phyloP scores from a whole-genome alignment of 2,797 vertebrate genomes.

The Falco novaeseelandiae region DNA sequence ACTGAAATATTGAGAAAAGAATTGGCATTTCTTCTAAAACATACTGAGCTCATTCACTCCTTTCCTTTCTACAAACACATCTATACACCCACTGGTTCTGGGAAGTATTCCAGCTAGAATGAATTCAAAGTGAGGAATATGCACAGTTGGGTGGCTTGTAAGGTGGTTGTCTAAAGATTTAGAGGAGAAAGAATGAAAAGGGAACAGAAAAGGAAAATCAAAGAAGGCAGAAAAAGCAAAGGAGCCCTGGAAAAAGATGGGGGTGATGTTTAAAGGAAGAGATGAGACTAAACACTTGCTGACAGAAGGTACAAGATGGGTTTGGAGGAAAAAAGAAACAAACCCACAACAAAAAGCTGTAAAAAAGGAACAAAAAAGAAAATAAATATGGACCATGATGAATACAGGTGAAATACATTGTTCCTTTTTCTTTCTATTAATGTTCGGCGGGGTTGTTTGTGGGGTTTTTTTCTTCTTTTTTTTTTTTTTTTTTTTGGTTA shows the following conservation, averaged over 20 bases:
- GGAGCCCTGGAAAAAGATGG: not conserved
- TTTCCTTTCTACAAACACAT: slow-evolving; percentile 42
- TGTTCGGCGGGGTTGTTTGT: rapidly evolving
- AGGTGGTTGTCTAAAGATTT: slow-evolving; percentile 26
- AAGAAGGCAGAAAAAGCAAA: not conserved
- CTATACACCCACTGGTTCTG: slow-evolving; percentile 57
- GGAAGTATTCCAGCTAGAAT: slow-evolving; percentile 55
- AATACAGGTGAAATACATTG: not conserved
- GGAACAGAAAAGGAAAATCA: slow-evolving; percentile 10
- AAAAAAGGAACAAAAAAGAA: not conserved
- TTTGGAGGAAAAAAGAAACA: not conserved
- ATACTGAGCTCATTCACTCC: slow-evolving; percentile 34
- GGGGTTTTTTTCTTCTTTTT: too few species aligned
- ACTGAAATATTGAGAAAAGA: slow-evolving; percentile 11
- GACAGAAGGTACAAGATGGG: not conserved
- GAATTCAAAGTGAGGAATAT: slow-evolving; percentile 35
- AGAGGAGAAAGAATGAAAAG: not conserved
- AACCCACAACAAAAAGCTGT: not conserved
- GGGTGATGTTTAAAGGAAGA: not conserved
- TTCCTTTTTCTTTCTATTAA: not conserved
- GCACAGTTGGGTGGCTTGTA: slow-evolving; percentile 42
- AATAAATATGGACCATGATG: not conserved
- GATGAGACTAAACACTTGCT: not conserved
- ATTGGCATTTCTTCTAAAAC: slow-evolving; percentile 22
- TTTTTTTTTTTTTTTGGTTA: rapidly evolving